Conservation (phyloP, 2,888 invertebrate genomes). For the Allygus modestus region DNA sequence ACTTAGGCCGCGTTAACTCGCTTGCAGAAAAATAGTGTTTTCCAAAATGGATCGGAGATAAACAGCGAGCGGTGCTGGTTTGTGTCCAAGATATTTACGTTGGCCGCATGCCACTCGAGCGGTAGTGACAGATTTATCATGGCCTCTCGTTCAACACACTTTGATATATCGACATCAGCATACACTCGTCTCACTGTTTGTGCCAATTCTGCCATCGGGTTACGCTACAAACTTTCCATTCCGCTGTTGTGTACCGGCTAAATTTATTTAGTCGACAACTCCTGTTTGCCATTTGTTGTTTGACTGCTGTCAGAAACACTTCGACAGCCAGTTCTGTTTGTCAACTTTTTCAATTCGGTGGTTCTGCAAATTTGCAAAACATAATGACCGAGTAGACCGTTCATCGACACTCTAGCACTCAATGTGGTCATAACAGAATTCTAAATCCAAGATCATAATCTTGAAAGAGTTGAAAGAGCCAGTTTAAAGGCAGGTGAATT, state of each 20-base stretch:
- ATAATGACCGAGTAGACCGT: no score
- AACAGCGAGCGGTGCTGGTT: constrained; percentile 30
- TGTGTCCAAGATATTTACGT: constrained; percentile 45
- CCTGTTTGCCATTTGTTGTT: not conserved
- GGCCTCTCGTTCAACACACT: constrained; percentile 32
- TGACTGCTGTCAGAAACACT: constrained; percentile 4
- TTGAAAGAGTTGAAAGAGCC: no score
- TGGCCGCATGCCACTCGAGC: constrained; percentile 36
- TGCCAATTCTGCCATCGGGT: constrained; percentile 29
- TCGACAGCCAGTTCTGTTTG: not conserved
- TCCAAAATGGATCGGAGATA: constrained; percentile 47
- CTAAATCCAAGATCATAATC: no score
- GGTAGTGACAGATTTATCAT: constrained; percentile 43
- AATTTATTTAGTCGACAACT: constrained; percentile 24
- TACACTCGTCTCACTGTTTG: constrained; percentile 20
- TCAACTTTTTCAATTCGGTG: no score
- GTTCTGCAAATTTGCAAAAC: no score
- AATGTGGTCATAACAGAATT: no score
- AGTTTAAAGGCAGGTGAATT: no score
- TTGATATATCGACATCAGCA: constrained; percentile 16
- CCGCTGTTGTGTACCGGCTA: not conserved
- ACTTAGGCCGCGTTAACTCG: not conserved
- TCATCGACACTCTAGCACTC: no score
- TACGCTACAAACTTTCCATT: constrained; percentile 30
- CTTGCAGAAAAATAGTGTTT: constrained; percentile 37